A percentile compares a stretch with the other conserved stretches of the same genome.
These are phyloP conservation scores for Pangasius krempfi DNA, from an alignment of 2,797 vertebrate species.

Conservation along the genomic window DNA sequence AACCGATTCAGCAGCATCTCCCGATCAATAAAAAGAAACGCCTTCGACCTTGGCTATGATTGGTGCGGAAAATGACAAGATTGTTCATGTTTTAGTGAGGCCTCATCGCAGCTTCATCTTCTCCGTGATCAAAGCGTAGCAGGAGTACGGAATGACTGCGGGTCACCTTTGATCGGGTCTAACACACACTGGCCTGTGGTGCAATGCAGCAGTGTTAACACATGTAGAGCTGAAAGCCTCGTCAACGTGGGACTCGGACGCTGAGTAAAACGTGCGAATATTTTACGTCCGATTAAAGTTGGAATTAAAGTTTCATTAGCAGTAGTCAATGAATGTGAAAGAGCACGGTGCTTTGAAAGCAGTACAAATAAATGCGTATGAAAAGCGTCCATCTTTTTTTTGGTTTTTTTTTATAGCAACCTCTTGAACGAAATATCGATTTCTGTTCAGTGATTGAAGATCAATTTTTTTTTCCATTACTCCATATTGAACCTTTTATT, in stretches of 20 bases:
- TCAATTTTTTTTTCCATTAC: neutral
- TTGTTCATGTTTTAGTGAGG: slow-evolving; percentile 57
- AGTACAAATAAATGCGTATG: neutral
- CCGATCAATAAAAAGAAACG: slow-evolving; percentile 59
- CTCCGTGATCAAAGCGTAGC: slow-evolving; percentile 59
- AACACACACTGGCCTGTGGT: slow-evolving; percentile 36
- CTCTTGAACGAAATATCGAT: neutral
- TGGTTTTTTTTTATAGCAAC: neutral
- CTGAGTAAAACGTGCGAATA: neutral
- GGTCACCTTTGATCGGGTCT: slow-evolving; percentile 65
- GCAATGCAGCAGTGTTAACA: slow-evolving; percentile 15
- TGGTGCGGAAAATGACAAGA: slow-evolving; percentile 61
- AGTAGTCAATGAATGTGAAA: neutral
- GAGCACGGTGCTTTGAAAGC: neutral
- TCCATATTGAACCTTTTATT: neutral
- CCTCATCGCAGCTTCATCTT: slow-evolving; percentile 44
- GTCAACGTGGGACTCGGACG: neutral
- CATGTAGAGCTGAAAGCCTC: neutral
- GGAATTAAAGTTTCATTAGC: slow-evolving; percentile 12
- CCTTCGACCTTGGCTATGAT: slow-evolving; percentile 62
- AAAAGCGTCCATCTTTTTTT: neutral
- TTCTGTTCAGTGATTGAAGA: neutral
- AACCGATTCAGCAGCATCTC: slow-evolving; percentile 44
- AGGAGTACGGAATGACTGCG: slow-evolving; percentile 45
- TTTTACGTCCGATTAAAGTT: neutral